Evolutionary conservation across 2,888 invertebrate species (phyloP), one percentile per base, ranked within the genome.

Genomic region (Acronicta alni): DNA sequence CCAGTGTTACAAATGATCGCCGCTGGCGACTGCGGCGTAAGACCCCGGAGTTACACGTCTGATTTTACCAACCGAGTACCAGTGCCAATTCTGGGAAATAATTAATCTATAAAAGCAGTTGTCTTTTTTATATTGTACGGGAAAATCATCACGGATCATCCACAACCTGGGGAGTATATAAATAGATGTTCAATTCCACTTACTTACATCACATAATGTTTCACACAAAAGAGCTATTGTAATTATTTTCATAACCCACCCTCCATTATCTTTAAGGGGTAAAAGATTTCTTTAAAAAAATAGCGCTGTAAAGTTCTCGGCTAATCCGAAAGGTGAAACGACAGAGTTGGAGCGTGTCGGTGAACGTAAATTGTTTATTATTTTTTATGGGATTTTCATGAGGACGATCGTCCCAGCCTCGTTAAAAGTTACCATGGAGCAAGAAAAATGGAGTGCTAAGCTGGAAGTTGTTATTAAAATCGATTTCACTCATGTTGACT

Each of bases 361-460:
- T 56, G 93, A 93, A 93, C 88, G 86, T 91, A 93, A 93, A 93
- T 93, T 92, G 92, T 92, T 90, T 92, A 93, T 93, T 93, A 93
- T 93, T 92, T 93, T 93, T 93, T 93, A 93, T 89, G 91, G 84
- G 83, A 84, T 89, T 90, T 90, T 89, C 89, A 89, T 84, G 86
- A 84, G 84, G 84, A 82, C 79, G 84, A 86, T 81, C 82, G 43
- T 69, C 78, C 79, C 74, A 72, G 77, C 70, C 83, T 85, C 88
- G 86, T 88, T 90, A 88, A 79, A 68, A 57, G 53, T 63, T 58
- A 38, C 46, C 37, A 55, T 48, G 18, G 57, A 58, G 9, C 0
- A 39, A 18, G 1, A 37, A 47, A 38, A 41, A 48, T 67, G 60
- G 64, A 64, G 51, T 43, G 47, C 5, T 47, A 18, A 44, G 0